Conservation (phyloP, 2,797 vertebrate genomes). For the Morus bassanus region DNA sequence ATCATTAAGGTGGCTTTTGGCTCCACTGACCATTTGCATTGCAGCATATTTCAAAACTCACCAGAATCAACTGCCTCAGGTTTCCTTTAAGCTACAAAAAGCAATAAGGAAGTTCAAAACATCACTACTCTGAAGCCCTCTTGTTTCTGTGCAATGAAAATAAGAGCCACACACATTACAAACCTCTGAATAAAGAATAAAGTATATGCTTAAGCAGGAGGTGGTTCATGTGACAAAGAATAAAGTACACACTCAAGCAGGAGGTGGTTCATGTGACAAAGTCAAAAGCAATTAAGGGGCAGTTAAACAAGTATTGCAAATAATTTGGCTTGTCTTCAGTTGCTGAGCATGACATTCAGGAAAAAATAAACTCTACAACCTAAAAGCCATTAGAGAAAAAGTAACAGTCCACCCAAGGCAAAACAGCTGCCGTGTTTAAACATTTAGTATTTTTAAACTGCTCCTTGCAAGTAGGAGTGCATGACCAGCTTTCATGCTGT, state of each 20-base stretch:
- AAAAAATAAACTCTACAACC: background rate
- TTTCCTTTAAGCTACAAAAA: background rate
- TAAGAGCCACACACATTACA: background rate
- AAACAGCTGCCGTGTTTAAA: background rate
- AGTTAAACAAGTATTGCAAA: background rate
- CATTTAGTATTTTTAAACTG: background rate
- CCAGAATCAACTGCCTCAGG: background rate
- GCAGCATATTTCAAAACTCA: background rate
- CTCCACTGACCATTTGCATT: background rate
- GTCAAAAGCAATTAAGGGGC: background rate
- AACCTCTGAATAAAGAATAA: background rate
- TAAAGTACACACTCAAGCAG: background rate
- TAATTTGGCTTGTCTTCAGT: background rate
- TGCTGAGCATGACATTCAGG: background rate
- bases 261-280: background rate
- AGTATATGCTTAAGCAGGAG: background rate
- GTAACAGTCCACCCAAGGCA: background rate
- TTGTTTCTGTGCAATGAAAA: background rate
- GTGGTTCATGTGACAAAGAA: background rate
- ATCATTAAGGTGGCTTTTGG: background rate
- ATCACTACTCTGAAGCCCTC: background rate
- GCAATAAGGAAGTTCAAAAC: background rate
- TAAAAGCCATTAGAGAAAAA: background rate
- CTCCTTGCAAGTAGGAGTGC: accelerated
- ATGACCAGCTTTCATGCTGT: background rate